Evolutionary conservation across 1,140 invertebrate genomes (phyloP).

Genomic region (Camponotus vicinus): DNA sequence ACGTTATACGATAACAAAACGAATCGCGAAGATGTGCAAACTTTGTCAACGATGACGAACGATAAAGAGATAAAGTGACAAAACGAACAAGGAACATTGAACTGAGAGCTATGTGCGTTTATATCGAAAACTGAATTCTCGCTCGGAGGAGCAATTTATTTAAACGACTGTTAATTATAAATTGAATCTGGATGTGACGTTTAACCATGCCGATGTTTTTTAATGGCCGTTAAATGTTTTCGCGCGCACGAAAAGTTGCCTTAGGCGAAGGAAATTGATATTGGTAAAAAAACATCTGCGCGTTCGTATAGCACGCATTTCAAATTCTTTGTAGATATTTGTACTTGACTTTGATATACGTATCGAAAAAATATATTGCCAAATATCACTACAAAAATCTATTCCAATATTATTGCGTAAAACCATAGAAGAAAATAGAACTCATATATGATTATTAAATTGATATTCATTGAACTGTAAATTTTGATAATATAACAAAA

Average conservation of each 20-base stretch:
- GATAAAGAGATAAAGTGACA: neutral
- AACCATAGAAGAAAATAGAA: neutral
- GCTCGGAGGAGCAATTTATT: neutral
- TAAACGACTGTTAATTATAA: slow-evolving; percentile 20
- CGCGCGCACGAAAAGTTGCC: neutral
- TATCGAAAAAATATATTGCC: slow-evolving; percentile 25
- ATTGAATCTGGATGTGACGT: slow-evolving; percentile 36
- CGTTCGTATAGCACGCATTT: neutral
- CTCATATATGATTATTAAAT: neutral
- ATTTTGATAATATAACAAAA: neutral
- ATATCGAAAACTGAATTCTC: slow-evolving; percentile 11
- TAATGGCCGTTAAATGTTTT: slow-evolving; percentile 35
- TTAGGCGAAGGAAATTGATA: slow-evolving; percentile 16
- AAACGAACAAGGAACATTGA: neutral
- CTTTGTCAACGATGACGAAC: slow-evolving; percentile 1
- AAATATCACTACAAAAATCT: slow-evolving; percentile 13
- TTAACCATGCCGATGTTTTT: neutral
- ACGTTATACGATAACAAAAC: slow-evolving; percentile 20
- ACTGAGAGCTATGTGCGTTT: neutral
- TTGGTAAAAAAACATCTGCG: slow-evolving; percentile 20
- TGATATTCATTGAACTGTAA: slow-evolving; percentile 1
- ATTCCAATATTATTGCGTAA: neutral
- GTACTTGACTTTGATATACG: neutral
- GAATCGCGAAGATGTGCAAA: slow-evolving; percentile 6
- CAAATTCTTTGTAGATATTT: slow-evolving; percentile 35